Percentiles rank a stretch among this genome's conserved stretches.
Evolutionary conservation across 2,797 vertebrate species (phyloP).

Genomic region (Bovichtus variegatus): DNA sequence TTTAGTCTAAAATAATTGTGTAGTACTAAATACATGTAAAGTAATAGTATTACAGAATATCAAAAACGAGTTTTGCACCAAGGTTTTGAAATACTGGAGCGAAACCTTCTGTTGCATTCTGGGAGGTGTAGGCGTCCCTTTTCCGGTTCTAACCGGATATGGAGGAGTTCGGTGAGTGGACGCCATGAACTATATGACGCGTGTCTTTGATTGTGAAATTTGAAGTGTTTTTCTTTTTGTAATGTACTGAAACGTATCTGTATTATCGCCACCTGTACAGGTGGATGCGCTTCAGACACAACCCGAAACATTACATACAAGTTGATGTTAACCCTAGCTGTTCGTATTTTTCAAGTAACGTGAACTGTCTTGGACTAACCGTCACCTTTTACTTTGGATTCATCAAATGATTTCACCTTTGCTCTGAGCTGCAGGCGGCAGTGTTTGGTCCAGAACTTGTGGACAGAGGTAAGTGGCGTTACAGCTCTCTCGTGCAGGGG

Average conservation of each 20-base stretch:
- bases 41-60: neutral
- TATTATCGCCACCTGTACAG: accelerated
- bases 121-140: constrained; percentile 56
- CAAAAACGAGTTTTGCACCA: no score
- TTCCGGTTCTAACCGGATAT: constrained; percentile 73
- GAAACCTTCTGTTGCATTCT: constrained; percentile 39
- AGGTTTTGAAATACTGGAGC: neutral
- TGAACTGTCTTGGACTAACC: neutral
- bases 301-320: neutral
- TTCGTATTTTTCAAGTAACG: neutral
- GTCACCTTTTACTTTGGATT: neutral
- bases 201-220: constrained; percentile 18
- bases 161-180: constrained; percentile 15
- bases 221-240: constrained; percentile 2
- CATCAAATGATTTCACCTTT: neutral
- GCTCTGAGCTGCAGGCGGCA: neutral
- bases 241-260: neutral
- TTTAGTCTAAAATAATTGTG: neutral
- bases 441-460: neutral
- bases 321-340: neutral
- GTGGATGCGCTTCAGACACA: neutral
- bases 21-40: neutral
- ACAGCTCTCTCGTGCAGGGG: neutral
- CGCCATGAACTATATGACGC: constrained; percentile 46
- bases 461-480: constrained; percentile 35